Conservation (phyloP, 2,797 vertebrate species). For the Melanotaenia maccullochi region DNA sequence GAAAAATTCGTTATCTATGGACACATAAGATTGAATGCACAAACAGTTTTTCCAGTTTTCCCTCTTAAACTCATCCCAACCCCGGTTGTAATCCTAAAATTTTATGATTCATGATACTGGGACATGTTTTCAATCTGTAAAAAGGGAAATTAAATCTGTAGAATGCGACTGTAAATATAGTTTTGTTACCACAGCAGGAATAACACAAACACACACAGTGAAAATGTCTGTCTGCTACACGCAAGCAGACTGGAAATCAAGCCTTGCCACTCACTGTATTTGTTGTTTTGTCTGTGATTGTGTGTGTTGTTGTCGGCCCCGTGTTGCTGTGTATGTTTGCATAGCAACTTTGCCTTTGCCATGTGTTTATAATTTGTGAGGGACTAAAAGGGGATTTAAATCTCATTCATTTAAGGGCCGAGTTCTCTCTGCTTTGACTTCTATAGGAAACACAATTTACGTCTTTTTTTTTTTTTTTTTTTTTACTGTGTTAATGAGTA, state of each 20-base stretch:
- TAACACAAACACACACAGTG: slow-evolving; percentile 10
- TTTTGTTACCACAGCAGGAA: slow-evolving; percentile 6
- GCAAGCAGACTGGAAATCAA: slow-evolving; percentile 23
- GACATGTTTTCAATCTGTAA: background rate
- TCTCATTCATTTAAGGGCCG: slow-evolving; percentile 36
- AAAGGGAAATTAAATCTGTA: slow-evolving; percentile 12
- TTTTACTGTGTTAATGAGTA: slow-evolving; percentile 56
- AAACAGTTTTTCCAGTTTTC: background rate
- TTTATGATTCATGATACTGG: background rate
- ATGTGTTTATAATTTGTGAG: slow-evolving; percentile 63
- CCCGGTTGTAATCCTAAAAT: background rate
- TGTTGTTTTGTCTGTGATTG: slow-evolving; percentile 58
- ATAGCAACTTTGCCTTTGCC: slow-evolving; percentile 30
- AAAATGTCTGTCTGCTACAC: slow-evolving; percentile 41
- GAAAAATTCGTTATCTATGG: slow-evolving; percentile 65
- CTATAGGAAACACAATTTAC: slow-evolving; percentile 53
- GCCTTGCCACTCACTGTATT: slow-evolving; percentile 39
- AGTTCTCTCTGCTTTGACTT: slow-evolving; percentile 1
- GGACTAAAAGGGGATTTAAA: slow-evolving; percentile 50
- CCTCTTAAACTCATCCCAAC: background rate
- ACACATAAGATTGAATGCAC: slow-evolving; percentile 28
- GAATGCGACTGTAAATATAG: slow-evolving; percentile 14
- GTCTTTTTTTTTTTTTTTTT: slow-evolving; percentile 19
- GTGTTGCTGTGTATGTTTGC: slow-evolving; percentile 11
- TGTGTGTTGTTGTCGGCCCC: slow-evolving; percentile 20